Percentiles rank a stretch among this genome's conserved stretches.
These are phyloP conservation scores for Dinomys branickii DNA, from an alignment of 2,113 vertebrate species.

Conservation along the genomic window DNA sequence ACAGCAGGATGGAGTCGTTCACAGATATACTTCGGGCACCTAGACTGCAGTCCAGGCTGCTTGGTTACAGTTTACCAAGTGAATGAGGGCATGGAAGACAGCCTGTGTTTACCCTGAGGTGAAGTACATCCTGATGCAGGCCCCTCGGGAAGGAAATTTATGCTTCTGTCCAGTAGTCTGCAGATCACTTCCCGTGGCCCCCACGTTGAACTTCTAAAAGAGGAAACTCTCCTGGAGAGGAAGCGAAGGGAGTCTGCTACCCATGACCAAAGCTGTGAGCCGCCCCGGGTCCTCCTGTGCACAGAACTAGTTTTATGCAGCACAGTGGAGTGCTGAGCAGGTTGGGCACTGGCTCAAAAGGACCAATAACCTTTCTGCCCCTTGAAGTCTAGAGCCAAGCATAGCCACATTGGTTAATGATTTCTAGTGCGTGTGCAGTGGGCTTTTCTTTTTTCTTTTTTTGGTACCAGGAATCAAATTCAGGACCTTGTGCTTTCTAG, in stretches of 20 bases:
- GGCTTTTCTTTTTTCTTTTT: background rate
- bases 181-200: background rate
- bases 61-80: background rate
- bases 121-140: background rate
- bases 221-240: background rate
- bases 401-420: background rate
- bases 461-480: no score
- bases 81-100: background rate
- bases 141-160: background rate
- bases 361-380: background rate
- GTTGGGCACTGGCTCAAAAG: background rate
- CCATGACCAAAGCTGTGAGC: background rate
- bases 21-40: background rate
- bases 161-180: background rate
- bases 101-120: background rate
- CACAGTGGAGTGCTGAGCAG: background rate
- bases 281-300: background rate
- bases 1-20: background rate
- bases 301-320: background rate
- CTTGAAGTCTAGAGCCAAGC: background rate
- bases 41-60: background rate
- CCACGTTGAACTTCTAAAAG: background rate
- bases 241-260: background rate
- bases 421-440: background rate
- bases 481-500: no score